Evolutionary conservation across 2,797 vertebrate species (phyloP), one percentile per base, ranked within the genome.

Genomic region (Acanthis flammea): DNA sequence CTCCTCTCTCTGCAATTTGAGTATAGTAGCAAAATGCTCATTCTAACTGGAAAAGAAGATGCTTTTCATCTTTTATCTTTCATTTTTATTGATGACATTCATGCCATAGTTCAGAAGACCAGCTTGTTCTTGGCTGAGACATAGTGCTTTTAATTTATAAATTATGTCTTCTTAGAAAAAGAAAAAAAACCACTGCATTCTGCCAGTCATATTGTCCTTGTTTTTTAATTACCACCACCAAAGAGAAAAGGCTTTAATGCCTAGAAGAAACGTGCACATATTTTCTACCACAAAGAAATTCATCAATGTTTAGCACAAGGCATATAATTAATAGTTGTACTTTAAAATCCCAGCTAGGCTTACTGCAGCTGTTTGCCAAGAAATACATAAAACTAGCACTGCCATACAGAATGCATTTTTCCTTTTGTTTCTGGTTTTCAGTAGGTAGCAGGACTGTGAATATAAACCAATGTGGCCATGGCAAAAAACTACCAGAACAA

Each of bases 271-370:
- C 18, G 63, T 65, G 55, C 63, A 53, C 72, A 7, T 80, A 84
- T 76, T 92, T 94, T 73, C 88, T 94, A 93, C 86, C 94, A 95
- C 95, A 92, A 96, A 97, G 96, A 96, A 97, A 92, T 91, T 85
- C 95, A 95, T 93, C 91, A 85, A 54, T 89, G 88, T 92, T 93
- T 93, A 97, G 91, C 96, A 97, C 87, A 97, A 97, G 80, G 89
- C 91, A 94, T 30, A 68, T 93, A 97, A 97, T 97, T 96, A 97
- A 91, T 90, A 97, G 86, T 30, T 91, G 93, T 57, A 67, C 89
- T 95, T 94, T 83, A 92, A 62, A 96, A 95, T 82, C 87, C 83
- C 88, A 80, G 88, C 82, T 93, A 88, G 62, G 89, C 82, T 95
- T 57, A 66, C 58, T 71, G 76, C 42, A 97, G 76, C 51, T 96